These are phyloP conservation scores for Neoascia interrupta DNA, from an alignment of 2,888 invertebrate species.

Conservation along the genomic window DNA sequence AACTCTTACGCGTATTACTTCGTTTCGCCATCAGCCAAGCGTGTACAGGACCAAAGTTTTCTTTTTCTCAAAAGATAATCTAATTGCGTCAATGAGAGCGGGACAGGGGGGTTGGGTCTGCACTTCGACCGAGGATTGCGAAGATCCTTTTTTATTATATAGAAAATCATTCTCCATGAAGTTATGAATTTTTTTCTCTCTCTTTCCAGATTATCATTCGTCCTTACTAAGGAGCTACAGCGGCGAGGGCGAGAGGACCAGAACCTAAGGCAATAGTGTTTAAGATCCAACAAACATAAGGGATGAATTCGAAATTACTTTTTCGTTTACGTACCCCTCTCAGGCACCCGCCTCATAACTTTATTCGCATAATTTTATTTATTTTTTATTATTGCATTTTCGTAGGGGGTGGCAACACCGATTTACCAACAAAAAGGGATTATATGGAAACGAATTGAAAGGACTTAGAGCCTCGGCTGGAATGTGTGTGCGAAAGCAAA, in stretches of 20 bases:
- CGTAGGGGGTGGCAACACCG: neutral
- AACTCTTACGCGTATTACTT: slow-evolving; percentile 67
- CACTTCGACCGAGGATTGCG: neutral
- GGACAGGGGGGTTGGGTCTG: neutral
- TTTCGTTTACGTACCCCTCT: neutral
- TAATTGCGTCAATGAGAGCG: slow-evolving; percentile 53
- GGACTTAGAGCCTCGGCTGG: slow-evolving; percentile 20
- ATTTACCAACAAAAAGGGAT: slow-evolving; percentile 20
- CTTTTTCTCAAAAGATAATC: slow-evolving; percentile 58
- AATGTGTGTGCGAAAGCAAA: no score
- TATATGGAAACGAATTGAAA: slow-evolving; percentile 43
- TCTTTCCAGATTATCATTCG: slow-evolving; percentile 45
- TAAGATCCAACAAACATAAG: slow-evolving; percentile 56
- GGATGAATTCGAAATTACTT: slow-evolving; percentile 63
- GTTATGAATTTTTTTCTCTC: slow-evolving; percentile 57
- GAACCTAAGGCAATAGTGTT: slow-evolving; percentile 48
- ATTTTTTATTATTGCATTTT: slow-evolving; percentile 54
- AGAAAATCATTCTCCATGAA: slow-evolving; percentile 59
- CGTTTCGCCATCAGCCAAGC: slow-evolving; percentile 56
- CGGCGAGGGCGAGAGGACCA: slow-evolving; percentile 2
- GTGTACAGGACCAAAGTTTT: slow-evolving; percentile 44
- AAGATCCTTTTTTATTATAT: slow-evolving; percentile 39
- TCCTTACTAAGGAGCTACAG: slow-evolving; percentile 8
- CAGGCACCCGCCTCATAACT: neutral
- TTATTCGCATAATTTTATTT: slow-evolving; percentile 64